phyloP scores from a whole-genome alignment of 2,888 invertebrate genomes.

The Netelia fuscicornis region DNA sequence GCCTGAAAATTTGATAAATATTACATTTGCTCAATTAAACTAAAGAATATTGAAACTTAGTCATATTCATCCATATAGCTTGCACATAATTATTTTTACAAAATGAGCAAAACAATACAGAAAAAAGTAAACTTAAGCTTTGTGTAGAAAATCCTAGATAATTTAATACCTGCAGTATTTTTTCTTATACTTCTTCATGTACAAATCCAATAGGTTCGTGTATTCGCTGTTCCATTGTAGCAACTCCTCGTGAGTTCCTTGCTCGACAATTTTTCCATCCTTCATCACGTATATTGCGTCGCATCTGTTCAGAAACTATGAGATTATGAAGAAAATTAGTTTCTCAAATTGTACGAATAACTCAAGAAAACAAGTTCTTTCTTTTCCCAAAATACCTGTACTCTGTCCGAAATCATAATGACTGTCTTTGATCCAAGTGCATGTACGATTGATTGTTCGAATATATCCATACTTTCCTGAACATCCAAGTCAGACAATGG shows the following conservation, averaged over 20 bases:
- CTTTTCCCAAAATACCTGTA: conserved; percentile 67
- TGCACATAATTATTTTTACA: neutral
- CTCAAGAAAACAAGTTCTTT: conserved; percentile 1
- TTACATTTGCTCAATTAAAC: neutral
- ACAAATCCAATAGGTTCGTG: conserved; percentile 71
- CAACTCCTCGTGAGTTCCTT: conserved; percentile 86
- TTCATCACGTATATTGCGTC: conserved; percentile 86
- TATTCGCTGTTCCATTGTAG: conserved; percentile 80
- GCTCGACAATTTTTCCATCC: conserved; percentile 86
- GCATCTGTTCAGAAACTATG: conserved; percentile 86
- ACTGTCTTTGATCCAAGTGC: conserved; percentile 71
- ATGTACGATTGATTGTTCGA: conserved; percentile 72
- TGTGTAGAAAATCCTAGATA: neutral
- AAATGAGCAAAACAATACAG: neutral
- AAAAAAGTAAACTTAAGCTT: neutral
- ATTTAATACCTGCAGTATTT: conserved; percentile 65
- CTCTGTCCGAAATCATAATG: conserved; percentile 73
- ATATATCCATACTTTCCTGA: conserved; percentile 71
- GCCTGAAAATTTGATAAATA: conserved; percentile 48
- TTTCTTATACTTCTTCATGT: conserved; percentile 71
- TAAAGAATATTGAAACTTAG: neutral
- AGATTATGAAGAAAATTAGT: conserved; percentile 26
- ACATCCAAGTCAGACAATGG: conserved; percentile 70
- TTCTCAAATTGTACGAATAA: neutral
- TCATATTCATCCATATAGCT: neutral